phyloP scores from a whole-genome alignment of 2,797 vertebrate genomes.

The Xerus rutilus region DNA sequence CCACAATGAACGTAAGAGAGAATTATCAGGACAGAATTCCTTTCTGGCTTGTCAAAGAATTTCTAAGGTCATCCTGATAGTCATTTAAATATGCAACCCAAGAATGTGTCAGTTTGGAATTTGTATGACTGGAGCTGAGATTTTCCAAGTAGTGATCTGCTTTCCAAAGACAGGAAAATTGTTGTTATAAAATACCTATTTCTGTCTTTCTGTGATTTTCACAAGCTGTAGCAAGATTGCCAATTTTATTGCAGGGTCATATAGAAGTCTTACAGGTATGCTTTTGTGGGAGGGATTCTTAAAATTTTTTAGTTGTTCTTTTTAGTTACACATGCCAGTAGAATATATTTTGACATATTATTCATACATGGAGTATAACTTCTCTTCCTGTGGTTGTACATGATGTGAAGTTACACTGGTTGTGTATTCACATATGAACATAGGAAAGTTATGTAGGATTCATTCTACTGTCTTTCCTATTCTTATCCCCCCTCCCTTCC shows the following conservation, averaged over 20 bases:
- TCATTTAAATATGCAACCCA: neutral
- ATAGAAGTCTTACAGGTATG: constrained; percentile 13
- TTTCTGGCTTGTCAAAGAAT: neutral
- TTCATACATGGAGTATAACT: too few species aligned
- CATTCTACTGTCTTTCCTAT: too few species aligned
- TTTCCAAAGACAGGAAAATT: constrained; percentile 5
- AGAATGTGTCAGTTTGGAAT: neutral
- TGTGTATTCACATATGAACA: too few species aligned
- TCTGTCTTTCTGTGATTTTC: neutral
- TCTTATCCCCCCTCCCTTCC: too few species aligned
- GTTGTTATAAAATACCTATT: neutral
- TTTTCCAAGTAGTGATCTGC: neutral
- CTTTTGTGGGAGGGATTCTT: neutral
- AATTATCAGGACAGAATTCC: neutral
- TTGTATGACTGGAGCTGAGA: neutral
- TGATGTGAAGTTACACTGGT: too few species aligned
- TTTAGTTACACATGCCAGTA: too few species aligned
- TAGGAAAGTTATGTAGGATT: too few species aligned
- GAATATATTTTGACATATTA: too few species aligned
- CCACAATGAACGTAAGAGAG: neutral
- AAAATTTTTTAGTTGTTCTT: too few species aligned
- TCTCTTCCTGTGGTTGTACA: too few species aligned
- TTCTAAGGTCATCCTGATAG: neutral
- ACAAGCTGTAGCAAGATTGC: neutral
- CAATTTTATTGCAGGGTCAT: neutral